Percentiles rank a stretch among this genome's conserved stretches.
Conservation (phyloP, 2,113 vertebrate species). For the Hassar affinis region DNA sequence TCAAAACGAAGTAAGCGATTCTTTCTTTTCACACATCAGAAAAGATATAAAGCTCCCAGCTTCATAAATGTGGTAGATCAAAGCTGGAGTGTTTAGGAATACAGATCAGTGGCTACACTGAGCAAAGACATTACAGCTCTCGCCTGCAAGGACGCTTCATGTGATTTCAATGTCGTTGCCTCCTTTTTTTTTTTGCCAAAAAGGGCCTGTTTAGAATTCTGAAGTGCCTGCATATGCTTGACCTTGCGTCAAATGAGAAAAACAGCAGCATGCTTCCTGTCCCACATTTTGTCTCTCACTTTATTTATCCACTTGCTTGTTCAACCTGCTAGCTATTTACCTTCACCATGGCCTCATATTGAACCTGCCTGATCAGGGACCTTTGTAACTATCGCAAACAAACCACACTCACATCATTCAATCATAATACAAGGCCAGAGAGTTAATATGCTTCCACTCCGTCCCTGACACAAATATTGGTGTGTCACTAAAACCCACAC, state of each 20-base stretch:
- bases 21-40: constrained; percentile 55
- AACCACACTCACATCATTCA: constrained; percentile 39
- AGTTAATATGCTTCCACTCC: constrained; percentile 40
- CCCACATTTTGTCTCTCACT: constrained; percentile 29
- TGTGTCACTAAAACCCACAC: constrained; percentile 32
- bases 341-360: constrained; percentile 22
- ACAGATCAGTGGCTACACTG: constrained; percentile 55
- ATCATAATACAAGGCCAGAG: constrained; percentile 35
- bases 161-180: constrained; percentile 57
- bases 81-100: constrained; percentile 52
- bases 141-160: constrained; percentile 55
- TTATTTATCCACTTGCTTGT: constrained; percentile 47
- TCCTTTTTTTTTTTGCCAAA: constrained; percentile 33
- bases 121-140: constrained; percentile 41
- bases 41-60: constrained; percentile 46
- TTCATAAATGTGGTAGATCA: constrained; percentile 48
- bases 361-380: constrained; percentile 8
- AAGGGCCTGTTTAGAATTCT: constrained; percentile 36
- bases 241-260: constrained; percentile 51
- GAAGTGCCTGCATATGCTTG: constrained; percentile 41
- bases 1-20: constrained; percentile 53
- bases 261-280: constrained; percentile 40
- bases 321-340: constrained; percentile 41
- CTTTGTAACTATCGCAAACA: background rate
- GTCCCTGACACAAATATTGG: constrained; percentile 38